Percentiles rank a stretch among this genome's conserved stretches.
Evolutionary conservation across 2,888 invertebrate species (phyloP).

Genomic region (Lasioglossum pauxillum): DNA sequence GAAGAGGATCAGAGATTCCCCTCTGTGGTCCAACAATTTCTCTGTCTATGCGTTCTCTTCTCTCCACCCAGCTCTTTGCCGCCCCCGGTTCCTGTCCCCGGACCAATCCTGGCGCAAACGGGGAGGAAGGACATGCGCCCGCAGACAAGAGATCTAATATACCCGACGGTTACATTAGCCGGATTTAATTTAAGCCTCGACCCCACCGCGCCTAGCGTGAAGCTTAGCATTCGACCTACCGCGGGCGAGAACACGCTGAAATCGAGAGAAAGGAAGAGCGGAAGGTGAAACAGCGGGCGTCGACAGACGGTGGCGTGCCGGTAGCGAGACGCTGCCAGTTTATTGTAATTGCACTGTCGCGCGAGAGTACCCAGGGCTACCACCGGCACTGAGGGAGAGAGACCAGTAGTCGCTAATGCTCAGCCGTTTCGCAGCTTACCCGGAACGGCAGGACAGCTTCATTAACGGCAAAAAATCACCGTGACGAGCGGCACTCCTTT

Average conservation of each 20-base stretch:
- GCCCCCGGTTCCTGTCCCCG: not conserved
- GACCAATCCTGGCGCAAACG: slow-evolving; percentile 40
- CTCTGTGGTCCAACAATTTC: slow-evolving; percentile 33
- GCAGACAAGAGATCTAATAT: slow-evolving; percentile 79
- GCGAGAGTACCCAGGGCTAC: slow-evolving; percentile 60
- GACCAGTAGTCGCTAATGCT: slow-evolving; percentile 61
- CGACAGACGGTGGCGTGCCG: slow-evolving; percentile 58
- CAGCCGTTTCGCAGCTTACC: slow-evolving; percentile 59
- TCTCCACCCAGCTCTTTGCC: not conserved
- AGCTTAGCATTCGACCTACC: slow-evolving; percentile 67
- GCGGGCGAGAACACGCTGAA: slow-evolving; percentile 58
- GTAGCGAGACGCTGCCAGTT: slow-evolving; percentile 68
- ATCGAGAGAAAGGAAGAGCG: slow-evolving; percentile 52
- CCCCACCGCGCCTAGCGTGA: slow-evolving; percentile 64
- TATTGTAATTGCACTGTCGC: slow-evolving; percentile 80
- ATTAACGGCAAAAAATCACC: slow-evolving; percentile 70
- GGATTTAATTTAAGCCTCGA: slow-evolving; percentile 81
- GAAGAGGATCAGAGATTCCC: slow-evolving; percentile 41
- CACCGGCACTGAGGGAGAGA: slow-evolving; percentile 28
- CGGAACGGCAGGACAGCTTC: slow-evolving; percentile 70
- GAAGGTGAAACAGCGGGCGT: slow-evolving; percentile 29
- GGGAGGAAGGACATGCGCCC: slow-evolving; percentile 58
- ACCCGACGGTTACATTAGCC: slow-evolving; percentile 80
- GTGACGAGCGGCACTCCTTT: slow-evolving; percentile 27
- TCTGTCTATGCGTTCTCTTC: slow-evolving; percentile 15